A percentile compares a stretch with the other conserved stretches of the same genome.
phyloP scores from a whole-genome alignment of 1,140 invertebrate species.

The Tenebrio molitor region DNA sequence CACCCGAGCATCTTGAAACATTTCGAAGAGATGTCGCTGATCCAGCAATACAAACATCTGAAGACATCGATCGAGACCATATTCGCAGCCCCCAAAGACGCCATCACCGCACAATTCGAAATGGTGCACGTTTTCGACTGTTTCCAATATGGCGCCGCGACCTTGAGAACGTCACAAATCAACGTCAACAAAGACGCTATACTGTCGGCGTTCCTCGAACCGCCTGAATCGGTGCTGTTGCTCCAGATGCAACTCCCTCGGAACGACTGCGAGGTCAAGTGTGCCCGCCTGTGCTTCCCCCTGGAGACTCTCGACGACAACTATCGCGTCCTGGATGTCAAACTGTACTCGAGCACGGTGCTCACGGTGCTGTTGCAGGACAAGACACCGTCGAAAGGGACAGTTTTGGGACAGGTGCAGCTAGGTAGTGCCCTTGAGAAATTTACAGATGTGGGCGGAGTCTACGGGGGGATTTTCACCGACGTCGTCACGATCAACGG shows the following conservation, averaged over 20 bases:
- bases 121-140: conserved; percentile 69
- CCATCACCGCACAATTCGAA: conserved; percentile 70
- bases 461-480: not conserved
- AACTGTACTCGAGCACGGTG: conserved; percentile 86
- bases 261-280: not conserved
- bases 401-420: conserved; percentile 77
- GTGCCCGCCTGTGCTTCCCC: not conserved
- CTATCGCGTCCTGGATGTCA: conserved; percentile 74
- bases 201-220: conserved; percentile 54
- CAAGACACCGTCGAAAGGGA: conserved; percentile 68
- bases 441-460: conserved; percentile 61
- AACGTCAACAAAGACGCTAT: conserved; percentile 62
- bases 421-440: conserved; percentile 68
- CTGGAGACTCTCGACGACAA: conserved; percentile 53
- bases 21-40: conserved; percentile 82
- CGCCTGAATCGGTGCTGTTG: conserved; percentile 48
- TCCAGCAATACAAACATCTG: conserved; percentile 85
- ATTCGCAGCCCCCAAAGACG: conserved; percentile 78
- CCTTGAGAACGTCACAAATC: conserved; percentile 66
- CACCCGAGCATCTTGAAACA: conserved; percentile 81
- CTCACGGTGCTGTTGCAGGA: conserved; percentile 82
- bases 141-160: conserved; percentile 58
- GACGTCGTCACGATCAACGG: conserved; percentile 49
- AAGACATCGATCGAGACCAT: conserved; percentile 77
- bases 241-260: conserved; percentile 48